Evolutionary conservation across 2,797 vertebrate species (phyloP), one percentile per base, ranked within the genome.

Genomic region (Sebastes oblongus): DNA sequence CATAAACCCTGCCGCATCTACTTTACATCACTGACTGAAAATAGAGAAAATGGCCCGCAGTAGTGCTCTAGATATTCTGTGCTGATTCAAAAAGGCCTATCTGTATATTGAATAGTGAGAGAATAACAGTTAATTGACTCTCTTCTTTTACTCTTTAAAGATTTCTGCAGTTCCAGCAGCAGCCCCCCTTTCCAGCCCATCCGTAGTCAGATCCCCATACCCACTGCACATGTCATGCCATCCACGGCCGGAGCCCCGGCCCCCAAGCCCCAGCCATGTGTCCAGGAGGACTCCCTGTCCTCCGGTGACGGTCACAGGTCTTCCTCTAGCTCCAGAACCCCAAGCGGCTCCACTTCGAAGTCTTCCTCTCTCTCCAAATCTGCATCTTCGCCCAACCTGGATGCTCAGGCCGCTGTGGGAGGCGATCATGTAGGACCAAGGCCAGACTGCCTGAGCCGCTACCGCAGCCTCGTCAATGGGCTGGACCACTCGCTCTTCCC

Each of bases 151-250:
- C 36, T 71, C n/a, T 74, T 85, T 13, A 3, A 76, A 99, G 98
- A 97, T 90, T 97, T 96, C 22, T 96, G 96, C 96, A 97, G 94
- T 88, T 96, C 96, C 82, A 96, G 94, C 94, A 96, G 96, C 91
- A 94, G 97, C 85, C 95, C 96, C 5, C 96, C 97, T 78, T 99
- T 99, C 94, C 97, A 98, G 81, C 98, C 98, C 83, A 99, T 99
- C 93, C 97, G 95, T 93, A 96, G 96, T 91, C 98, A 99, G 89
- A 95, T 97, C 86, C 95, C 96, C 80, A 99, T 99, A 91, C 98
- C 98, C 71, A 99, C 98, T 81, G 98, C 98, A 88, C 98, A 98
- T 95, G 97, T 99, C 94, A 98, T 99, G 96, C 98, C 98, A 93
- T 99, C 98, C 91, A 99, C 97, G 2, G 91, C 97, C 89, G 96